phyloP scores from a whole-genome alignment of 2,113 vertebrate species.

The Bubo bubo region DNA sequence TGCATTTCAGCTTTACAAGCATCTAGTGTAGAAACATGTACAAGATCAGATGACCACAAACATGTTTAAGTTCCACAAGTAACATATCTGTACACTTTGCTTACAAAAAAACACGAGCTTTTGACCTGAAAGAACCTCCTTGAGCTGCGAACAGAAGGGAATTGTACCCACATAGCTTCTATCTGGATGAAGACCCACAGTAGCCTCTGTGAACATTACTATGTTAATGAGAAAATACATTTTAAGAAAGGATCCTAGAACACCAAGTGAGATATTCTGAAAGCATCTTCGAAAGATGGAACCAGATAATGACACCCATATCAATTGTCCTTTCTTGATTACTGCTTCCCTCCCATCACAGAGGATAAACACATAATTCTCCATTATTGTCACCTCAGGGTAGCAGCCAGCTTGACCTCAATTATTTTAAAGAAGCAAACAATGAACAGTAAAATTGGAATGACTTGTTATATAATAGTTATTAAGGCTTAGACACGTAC shows the following conservation, averaged over 20 bases:
- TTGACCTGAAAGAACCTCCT: background rate
- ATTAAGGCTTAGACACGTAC: constrained; percentile 42
- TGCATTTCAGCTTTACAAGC: background rate
- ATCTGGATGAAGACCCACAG: background rate
- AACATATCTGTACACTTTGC: background rate
- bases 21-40: background rate
- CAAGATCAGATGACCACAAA: background rate
- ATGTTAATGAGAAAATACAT: background rate
- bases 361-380: background rate
- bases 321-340: background rate
- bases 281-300: background rate
- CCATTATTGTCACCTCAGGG: background rate
- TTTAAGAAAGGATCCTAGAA: background rate
- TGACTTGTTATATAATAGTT: constrained; percentile 6
- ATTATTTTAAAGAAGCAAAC: constrained; percentile 55
- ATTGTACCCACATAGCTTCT: background rate
- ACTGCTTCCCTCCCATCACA: background rate
- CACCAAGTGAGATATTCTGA: background rate
- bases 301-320: background rate
- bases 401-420: constrained; percentile 12
- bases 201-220: background rate
- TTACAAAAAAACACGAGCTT: background rate
- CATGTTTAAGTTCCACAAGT: background rate
- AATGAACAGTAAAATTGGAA: constrained; percentile 47
- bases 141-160: background rate